These are phyloP conservation scores for Aurelia sp. DNA, from an alignment of 30 jellyfish, hydroid and myxozoan genomes.

Conservation along the genomic window DNA sequence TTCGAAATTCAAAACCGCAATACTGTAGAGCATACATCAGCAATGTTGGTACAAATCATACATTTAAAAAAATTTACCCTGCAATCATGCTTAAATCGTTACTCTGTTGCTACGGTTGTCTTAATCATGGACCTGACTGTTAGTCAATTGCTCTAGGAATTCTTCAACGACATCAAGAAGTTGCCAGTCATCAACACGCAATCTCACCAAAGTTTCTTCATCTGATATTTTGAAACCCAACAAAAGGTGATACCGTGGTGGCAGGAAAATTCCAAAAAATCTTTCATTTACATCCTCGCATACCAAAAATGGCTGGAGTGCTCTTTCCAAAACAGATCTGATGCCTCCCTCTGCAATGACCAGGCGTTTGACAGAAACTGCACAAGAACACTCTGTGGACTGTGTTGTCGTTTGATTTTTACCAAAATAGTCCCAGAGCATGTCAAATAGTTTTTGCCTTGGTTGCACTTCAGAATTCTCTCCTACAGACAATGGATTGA, in stretches of 20 bases:
- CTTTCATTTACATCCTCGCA: neutral
- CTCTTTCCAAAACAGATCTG: slow-evolving; percentile 10
- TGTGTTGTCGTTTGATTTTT: slow-evolving; percentile 12
- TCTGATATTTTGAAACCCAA: slow-evolving; percentile 17
- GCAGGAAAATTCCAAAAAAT: slow-evolving; percentile 54
- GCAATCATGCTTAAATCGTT: too few relatives aligned
- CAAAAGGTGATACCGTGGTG: slow-evolving; percentile 55
- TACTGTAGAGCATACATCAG: too few relatives aligned
- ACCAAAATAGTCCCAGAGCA: slow-evolving; percentile 41
- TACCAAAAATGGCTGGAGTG: slow-evolving; percentile 4
- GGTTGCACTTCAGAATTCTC: neutral
- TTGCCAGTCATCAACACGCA: slow-evolving; percentile 69
- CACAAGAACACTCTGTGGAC: slow-evolving; percentile 13
- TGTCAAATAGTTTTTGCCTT: neutral
- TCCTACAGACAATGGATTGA: slow-evolving; percentile 37
- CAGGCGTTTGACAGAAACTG: slow-evolving; percentile 35
- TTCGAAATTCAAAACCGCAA: too few relatives aligned
- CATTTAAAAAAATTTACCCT: too few relatives aligned
- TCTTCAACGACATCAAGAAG: slow-evolving; percentile 59
- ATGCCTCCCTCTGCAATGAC: slow-evolving; percentile 4
- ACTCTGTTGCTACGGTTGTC: too few relatives aligned
- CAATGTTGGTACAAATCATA: too few relatives aligned
- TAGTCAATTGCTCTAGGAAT: slow-evolving; percentile 30
- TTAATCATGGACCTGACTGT: neutral
- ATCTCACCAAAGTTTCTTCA: slow-evolving; percentile 45